Evolutionary conservation across 2,888 invertebrate species (phyloP).

Genomic region (Gasteruption jaculator): DNA sequence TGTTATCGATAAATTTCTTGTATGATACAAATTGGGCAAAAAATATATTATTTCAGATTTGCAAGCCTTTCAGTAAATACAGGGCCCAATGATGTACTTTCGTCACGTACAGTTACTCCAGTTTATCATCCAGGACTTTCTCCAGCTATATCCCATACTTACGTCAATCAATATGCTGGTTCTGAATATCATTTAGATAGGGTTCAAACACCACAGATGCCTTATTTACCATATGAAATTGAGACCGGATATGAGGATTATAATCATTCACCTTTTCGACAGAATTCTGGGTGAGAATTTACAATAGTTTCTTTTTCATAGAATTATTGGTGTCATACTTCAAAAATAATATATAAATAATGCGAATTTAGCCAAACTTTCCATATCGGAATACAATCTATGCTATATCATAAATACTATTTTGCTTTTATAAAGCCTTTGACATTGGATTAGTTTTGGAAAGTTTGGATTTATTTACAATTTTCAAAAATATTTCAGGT

Average conservation of each 20-base stretch:
- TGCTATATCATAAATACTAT: not conserved
- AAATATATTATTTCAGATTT: slow-evolving; percentile 55
- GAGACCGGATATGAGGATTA: slow-evolving; percentile 47
- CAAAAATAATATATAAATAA: no score
- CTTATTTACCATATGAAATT: slow-evolving; percentile 43
- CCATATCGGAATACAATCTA: no score
- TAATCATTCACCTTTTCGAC: slow-evolving; percentile 41
- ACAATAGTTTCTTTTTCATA: no score
- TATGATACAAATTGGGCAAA: not conserved
- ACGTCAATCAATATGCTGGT: slow-evolving; percentile 58
- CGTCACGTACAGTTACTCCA: slow-evolving; percentile 43
- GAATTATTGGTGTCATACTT: no score
- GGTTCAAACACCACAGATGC: slow-evolving; percentile 48
- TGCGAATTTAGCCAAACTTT: no score
- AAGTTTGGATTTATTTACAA: slow-evolving; percentile 8
- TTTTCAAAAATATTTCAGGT: slow-evolving; percentile 24
- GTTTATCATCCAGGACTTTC: slow-evolving; percentile 49
- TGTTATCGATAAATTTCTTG: no score
- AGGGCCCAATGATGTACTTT: slow-evolving; percentile 39
- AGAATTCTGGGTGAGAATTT: slow-evolving; percentile 44
- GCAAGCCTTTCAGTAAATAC: slow-evolving; percentile 62
- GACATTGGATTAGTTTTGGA: not conserved
- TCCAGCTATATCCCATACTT: slow-evolving; percentile 55
- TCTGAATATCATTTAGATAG: slow-evolving; percentile 56
- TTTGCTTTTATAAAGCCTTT: slow-evolving; percentile 1